Evolutionary conservation across 2,888 invertebrate species (phyloP).

Genomic region (Psococerastis gibbosa): DNA sequence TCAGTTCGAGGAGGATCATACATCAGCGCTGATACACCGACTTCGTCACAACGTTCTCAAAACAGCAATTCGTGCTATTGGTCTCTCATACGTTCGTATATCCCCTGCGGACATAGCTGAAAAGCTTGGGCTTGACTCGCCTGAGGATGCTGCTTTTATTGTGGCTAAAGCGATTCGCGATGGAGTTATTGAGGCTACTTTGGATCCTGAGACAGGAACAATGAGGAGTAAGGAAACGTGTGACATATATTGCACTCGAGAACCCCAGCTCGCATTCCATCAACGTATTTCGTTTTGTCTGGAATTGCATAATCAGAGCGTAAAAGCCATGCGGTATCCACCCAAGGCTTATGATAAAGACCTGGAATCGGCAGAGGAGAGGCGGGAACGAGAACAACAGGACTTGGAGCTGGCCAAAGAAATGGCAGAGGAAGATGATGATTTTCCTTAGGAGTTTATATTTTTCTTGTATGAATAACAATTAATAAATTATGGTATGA

Average conservation of each 20-base stretch:
- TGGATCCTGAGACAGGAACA: slow-evolving; percentile 88
- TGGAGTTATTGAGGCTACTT: slow-evolving; percentile 93
- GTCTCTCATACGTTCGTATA: slow-evolving; percentile 88
- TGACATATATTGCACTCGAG: slow-evolving; percentile 91
- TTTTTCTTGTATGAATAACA: too few relatives aligned
- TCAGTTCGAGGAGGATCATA: slow-evolving; percentile 85
- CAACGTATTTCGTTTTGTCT: slow-evolving; percentile 94
- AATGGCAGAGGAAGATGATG: slow-evolving; percentile 98
- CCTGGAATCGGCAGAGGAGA: slow-evolving; percentile 90
- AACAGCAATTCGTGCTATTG: slow-evolving; percentile 91
- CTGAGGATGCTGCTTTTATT: slow-evolving; percentile 97
- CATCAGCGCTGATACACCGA: slow-evolving; percentile 87
- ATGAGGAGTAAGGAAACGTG: slow-evolving; percentile 96
- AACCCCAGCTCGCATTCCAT: slow-evolving; percentile 91
- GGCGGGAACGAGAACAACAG: slow-evolving; percentile 90
- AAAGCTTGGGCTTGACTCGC: slow-evolving; percentile 82
- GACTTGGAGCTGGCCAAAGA: slow-evolving; percentile 98
- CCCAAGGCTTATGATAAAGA: slow-evolving; percentile 98
- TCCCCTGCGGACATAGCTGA: slow-evolving; percentile 87
- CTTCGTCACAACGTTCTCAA: slow-evolving; percentile 97
- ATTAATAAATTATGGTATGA: too few relatives aligned
- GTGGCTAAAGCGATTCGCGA: slow-evolving; percentile 96
- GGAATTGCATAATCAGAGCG: slow-evolving; percentile 95
- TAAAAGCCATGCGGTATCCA: slow-evolving; percentile 98
- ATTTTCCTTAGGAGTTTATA: slow-evolving; percentile 28